These are phyloP conservation scores for Hypocryptadius cinnamomeus DNA, from an alignment of 2,113 vertebrate genomes.

Conservation along the genomic window DNA sequence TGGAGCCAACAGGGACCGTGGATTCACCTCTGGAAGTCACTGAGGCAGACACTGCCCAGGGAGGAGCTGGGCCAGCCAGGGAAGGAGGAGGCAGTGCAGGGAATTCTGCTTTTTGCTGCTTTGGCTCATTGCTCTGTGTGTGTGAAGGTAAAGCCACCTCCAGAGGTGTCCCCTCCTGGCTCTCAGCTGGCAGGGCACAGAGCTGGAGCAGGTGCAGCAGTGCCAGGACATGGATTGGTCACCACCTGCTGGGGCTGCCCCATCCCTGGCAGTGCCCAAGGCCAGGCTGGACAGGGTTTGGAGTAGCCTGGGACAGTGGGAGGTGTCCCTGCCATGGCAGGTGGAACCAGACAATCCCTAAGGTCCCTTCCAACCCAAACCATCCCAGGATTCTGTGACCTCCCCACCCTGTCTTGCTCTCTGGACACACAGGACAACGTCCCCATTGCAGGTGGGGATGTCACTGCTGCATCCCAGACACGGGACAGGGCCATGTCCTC, in stretches of 20 bases:
- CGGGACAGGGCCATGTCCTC: neutral
- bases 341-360: neutral
- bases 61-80: neutral
- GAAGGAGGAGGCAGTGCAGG: rapidly evolving
- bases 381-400: neutral
- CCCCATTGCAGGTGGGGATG: neutral
- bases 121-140: neutral
- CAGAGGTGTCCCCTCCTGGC: neutral
- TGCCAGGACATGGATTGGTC: neutral
- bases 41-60: neutral
- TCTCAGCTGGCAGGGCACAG: neutral
- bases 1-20: neutral
- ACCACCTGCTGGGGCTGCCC: neutral
- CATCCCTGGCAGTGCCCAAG: neutral
- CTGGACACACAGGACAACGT: neutral
- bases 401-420: neutral
- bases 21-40: neutral
- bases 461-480: neutral
- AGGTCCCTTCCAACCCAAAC: neutral
- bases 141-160: rapidly evolving
- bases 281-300: neutral
- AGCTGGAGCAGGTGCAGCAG: neutral
- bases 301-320: neutral
- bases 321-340: neutral
- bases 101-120: neutral